These are phyloP conservation scores for Luidia sarsii DNA, from an alignment of 53 echinoderm and acorn worm genomes.

Conservation along the genomic window DNA sequence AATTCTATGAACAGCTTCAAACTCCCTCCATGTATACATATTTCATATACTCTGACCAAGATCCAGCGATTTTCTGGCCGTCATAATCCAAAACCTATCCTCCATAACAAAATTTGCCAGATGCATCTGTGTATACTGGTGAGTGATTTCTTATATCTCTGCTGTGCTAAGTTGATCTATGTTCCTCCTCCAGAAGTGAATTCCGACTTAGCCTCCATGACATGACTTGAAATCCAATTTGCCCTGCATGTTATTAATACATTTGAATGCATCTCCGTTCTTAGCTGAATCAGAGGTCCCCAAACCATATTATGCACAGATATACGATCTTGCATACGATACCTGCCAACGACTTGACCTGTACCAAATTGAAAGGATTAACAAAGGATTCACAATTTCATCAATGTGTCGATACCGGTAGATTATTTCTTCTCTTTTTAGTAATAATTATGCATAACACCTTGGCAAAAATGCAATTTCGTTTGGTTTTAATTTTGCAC, in stretches of 20 bases:
- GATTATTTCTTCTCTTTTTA: not conserved
- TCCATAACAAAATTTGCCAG: slow-evolving; percentile 18
- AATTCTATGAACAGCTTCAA: slow-evolving; percentile 29
- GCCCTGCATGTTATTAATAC: slow-evolving; percentile 33
- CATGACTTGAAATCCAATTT: slow-evolving; percentile 5
- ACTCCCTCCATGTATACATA: slow-evolving; percentile 51
- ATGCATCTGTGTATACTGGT: slow-evolving; percentile 33
- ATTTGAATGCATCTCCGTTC: slow-evolving; percentile 31
- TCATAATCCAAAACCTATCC: slow-evolving; percentile 9
- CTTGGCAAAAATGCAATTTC: slow-evolving; percentile 14
- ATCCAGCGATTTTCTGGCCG: not conserved
- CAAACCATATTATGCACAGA: no score
- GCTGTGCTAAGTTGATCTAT: not conserved
- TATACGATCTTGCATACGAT: slow-evolving; percentile 31
- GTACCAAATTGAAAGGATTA: not conserved
- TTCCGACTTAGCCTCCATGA: slow-evolving; percentile 6
- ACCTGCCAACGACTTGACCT: not conserved
- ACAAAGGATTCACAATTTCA: not conserved
- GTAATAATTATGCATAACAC: slow-evolving; percentile 14
- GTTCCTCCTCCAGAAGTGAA: slow-evolving; percentile 28
- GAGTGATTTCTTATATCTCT: not conserved
- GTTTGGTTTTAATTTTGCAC: no score
- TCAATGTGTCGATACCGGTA: not conserved
- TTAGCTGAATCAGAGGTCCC: slow-evolving; percentile 22
- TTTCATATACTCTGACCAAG: slow-evolving; percentile 11